Percentiles rank a stretch among this genome's conserved stretches.
Evolutionary conservation across 1,140 invertebrate species (phyloP).

Genomic region (Papilio machaon): DNA sequence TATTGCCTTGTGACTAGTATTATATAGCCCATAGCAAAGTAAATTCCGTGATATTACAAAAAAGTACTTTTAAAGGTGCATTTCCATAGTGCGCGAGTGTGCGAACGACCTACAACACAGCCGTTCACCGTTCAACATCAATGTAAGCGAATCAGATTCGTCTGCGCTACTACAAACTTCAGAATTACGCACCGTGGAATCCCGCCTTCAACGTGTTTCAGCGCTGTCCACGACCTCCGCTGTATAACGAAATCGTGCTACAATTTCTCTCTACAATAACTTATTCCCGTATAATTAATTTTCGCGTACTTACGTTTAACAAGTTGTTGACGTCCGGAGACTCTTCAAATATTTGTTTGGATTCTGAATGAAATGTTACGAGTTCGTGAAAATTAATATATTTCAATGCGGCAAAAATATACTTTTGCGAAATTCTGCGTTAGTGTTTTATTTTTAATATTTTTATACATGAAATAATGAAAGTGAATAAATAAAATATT

Average conservation of each 20-base stretch:
- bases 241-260: neutral
- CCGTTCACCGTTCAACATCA: no score
- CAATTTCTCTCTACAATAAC: neutral
- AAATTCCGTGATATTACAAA: no score
- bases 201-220: neutral
- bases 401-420: neutral
- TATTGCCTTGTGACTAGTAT: no score
- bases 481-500: no score
- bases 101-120: no score
- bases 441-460: no score
- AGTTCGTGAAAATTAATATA: neutral
- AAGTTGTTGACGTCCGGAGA: neutral
- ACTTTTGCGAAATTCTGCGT: no score
- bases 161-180: neutral
- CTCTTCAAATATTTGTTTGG: constrained; percentile 8
- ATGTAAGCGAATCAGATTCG: neutral
- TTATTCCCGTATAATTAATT: neutral
- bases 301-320: constrained; percentile 5
- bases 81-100: no score
- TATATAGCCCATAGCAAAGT: no score
- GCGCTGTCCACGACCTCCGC: neutral
- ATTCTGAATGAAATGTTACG: neutral
- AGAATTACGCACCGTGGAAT: neutral
- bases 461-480: no score
- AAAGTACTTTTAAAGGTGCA: no score